Conservation (phyloP, 2,797 vertebrate species). For the Sebastes matsubarae region DNA sequence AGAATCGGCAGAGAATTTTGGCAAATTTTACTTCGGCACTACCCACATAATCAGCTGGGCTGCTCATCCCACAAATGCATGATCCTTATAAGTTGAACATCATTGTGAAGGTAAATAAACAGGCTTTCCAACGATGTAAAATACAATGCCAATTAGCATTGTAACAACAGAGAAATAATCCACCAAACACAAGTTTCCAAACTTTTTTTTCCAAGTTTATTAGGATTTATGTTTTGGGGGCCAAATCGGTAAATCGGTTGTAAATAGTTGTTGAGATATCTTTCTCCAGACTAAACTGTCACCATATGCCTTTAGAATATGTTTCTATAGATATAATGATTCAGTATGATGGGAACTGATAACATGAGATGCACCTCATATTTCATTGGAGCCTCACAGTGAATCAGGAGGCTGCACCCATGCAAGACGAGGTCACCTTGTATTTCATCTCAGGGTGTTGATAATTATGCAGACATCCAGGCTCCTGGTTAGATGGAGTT, state of each 20-base stretch:
- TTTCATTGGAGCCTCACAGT: not conserved
- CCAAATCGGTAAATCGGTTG: not conserved
- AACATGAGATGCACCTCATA: conserved; percentile 18
- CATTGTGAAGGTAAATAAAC: no score
- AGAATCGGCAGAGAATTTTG: no score
- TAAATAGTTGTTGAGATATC: not conserved
- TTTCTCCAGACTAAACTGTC: not conserved
- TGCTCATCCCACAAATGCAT: no score
- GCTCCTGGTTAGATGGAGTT: conserved; percentile 28
- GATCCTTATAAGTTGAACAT: no score
- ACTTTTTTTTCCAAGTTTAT: not conserved
- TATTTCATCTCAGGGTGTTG: conserved; percentile 29
- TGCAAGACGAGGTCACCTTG: conserved; percentile 56
- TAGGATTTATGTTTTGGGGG: not conserved
- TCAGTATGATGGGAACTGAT: conserved; percentile 1
- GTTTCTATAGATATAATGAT: conserved; percentile 3
- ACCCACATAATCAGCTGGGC: no score
- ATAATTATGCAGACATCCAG: conserved; percentile 37
- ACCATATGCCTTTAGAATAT: not conserved
- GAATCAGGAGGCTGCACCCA: no score
- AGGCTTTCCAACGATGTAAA: no score
- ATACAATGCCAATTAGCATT: no score
- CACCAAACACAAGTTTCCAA: no score
- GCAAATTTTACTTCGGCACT: no score
- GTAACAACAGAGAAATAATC: no score